Conservation (phyloP, 2,888 invertebrate species). For the Spisula subtruncata region DNA sequence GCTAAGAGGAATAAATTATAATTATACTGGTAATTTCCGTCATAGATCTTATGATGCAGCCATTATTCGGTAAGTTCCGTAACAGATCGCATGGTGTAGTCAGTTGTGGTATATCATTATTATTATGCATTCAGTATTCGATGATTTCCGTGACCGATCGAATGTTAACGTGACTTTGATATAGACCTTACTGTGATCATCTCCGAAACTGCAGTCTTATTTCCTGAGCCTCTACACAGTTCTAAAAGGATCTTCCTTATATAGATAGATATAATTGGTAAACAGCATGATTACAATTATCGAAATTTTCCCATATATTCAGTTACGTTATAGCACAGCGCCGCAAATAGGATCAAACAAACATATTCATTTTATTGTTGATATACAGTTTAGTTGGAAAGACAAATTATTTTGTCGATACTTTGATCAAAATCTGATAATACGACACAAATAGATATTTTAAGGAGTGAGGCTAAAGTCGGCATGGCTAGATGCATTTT, state of each 20-base stretch:
- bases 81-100: no score
- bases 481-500: no score
- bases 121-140: neutral
- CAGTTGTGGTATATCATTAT: no score
- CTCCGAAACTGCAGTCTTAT: neutral
- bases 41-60: no score
- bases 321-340: neutral
- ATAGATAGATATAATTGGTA: neutral
- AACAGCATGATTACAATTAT: slow-evolving; percentile 10
- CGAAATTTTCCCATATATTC: neutral
- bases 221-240: neutral
- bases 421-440: no score
- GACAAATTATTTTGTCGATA: neutral
- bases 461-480: no score
- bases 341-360: neutral
- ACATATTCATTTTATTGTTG: slow-evolving; percentile 19
- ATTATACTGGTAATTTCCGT: no score
- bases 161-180: neutral
- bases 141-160: neutral
- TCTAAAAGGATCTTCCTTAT: neutral
- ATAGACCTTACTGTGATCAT: neutral
- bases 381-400: neutral
- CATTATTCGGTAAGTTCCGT: no score
- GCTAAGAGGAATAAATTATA: no score
- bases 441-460: no score